These are phyloP conservation scores for Ips typographus DNA, from an alignment of 1,140 invertebrate species.

Conservation along the genomic window DNA sequence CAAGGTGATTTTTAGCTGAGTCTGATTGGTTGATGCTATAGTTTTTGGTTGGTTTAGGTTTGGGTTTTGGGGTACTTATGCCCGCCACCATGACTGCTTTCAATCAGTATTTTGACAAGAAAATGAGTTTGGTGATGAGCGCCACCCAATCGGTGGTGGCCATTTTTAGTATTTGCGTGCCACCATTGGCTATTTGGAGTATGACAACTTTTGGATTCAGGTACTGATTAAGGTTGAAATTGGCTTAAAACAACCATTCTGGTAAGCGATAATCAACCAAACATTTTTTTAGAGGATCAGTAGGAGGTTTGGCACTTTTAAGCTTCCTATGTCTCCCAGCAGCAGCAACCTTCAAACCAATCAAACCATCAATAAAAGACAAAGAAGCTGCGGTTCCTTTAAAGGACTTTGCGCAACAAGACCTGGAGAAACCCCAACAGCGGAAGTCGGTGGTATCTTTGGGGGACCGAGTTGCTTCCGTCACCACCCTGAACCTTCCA, in stretches of 20 bases:
- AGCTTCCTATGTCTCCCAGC: slow-evolving; percentile 64
- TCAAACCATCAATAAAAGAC: slow-evolving; percentile 65
- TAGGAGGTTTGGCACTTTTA: slow-evolving; percentile 64
- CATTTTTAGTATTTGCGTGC: slow-evolving; percentile 59
- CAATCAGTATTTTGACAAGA: slow-evolving; percentile 61
- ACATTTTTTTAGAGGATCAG: slow-evolving; percentile 48
- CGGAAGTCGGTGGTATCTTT: slow-evolving; percentile 10
- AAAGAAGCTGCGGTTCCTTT: slow-evolving; percentile 38
- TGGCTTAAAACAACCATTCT: too few relatives aligned
- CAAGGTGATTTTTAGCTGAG: slow-evolving; percentile 6
- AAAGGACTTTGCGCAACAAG: slow-evolving; percentile 5
- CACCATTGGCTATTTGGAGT: slow-evolving; percentile 54
- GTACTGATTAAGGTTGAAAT: neutral
- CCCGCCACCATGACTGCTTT: slow-evolving; percentile 60
- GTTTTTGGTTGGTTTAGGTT: slow-evolving; percentile 40
- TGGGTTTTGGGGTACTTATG: slow-evolving; percentile 60
- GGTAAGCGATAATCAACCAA: neutral
- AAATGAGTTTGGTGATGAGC: slow-evolving; percentile 61
- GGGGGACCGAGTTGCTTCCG: slow-evolving; percentile 13
- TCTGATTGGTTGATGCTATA: neutral
- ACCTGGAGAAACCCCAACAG: neutral
- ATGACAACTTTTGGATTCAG: slow-evolving; percentile 60
- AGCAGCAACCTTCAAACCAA: slow-evolving; percentile 63
- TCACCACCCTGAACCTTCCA: slow-evolving; percentile 8
- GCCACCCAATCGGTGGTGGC: slow-evolving; percentile 60